Evolutionary conservation across 1,140 invertebrate genomes (phyloP), one percentile per base, ranked within the genome.

Genomic region (Drosophila micromelanica): DNA sequence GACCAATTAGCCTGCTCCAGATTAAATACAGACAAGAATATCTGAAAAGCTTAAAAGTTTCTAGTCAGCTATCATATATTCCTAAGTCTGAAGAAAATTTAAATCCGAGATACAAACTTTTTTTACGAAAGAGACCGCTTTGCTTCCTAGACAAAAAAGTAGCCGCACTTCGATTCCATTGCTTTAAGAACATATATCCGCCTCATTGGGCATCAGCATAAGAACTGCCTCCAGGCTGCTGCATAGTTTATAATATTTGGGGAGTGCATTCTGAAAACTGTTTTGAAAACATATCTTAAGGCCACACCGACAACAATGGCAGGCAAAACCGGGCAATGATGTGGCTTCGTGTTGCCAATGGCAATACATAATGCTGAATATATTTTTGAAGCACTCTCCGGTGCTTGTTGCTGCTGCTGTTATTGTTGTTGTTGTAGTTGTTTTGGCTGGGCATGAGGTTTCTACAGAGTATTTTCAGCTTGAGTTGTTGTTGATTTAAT

Each of bases 401-500:
- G 38, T 60, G 60, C 27, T 27, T 27, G 27, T 27, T 27, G 27
- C 9, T 35, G 32, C 8, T 35, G 7, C 7, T 35, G 12, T 43
- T 51, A 35, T 27, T 64, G 13, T 12, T 46, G 27, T 15, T 12
- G 11, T 12, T 49, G 32, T 55, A 59, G 45, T 15, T 68, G 64
- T 42, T 60, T 49, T 27, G 55, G 43, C 60, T 35, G 32, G 43
- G 17, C 32, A 49, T 45, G 43, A 35, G 42, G 43, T 8, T 37
- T 23, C 43, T 73, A 40, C 45, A 46, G 42, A 57, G 61, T 20
- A 62, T 75, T 80, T 86, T 76, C 67, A 74, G 78, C 78, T 78
- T 82, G 78, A 86, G 84, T 56, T 78, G 78, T 63, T 87, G 82
- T 86, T 87, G 82, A 86, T 86, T 86, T 86, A 87, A 89, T 87